A percentile compares a stretch with the other conserved stretches of the same genome.
phyloP scores from a whole-genome alignment of 2,797 vertebrate genomes.

The Pampus argenteus region DNA sequence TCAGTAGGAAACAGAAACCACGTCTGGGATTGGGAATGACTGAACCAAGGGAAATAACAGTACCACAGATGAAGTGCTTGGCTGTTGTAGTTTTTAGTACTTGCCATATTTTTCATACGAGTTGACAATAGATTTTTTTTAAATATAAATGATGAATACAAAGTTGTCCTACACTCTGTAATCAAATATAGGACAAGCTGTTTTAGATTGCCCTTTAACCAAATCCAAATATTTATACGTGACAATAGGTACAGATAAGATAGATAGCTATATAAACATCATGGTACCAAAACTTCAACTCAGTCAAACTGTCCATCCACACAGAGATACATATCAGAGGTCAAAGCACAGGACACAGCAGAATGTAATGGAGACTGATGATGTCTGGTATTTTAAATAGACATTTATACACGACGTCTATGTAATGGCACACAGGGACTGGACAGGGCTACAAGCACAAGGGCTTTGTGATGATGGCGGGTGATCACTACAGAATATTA shows the following conservation, averaged over 20 bases:
- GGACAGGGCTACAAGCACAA: constrained; percentile 46
- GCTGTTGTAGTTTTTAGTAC: constrained; percentile 46
- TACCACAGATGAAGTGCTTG: constrained; percentile 51
- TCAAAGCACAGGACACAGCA: constrained; percentile 8
- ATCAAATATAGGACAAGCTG: constrained; percentile 11
- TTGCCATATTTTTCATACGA: constrained; percentile 38
- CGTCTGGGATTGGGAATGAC: constrained; percentile 48
- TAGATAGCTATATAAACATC: no score
- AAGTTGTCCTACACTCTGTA: constrained; percentile 16
- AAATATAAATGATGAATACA: constrained; percentile 20
- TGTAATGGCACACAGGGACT: constrained; percentile 23
- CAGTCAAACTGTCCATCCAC: constrained; percentile 26
- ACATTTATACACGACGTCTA: constrained; percentile 14
- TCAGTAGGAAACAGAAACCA: constrained; percentile 53
- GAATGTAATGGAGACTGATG: constrained; percentile 19
- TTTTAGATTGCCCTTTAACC: constrained; percentile 26
- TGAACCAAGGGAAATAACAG: constrained; percentile 48
- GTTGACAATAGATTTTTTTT: constrained; percentile 27
- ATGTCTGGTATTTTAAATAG: constrained; percentile 4
- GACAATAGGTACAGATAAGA: no score
- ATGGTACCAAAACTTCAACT: constrained; percentile 16
- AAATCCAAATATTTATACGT: constrained; percentile 8
- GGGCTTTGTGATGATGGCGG: constrained; percentile 42
- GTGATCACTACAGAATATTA: constrained; percentile 64
- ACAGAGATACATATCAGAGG: constrained; percentile 6